Evolutionary conservation across 2,113 vertebrate genomes (phyloP).

Genomic region (Tachuris rubrigastra): DNA sequence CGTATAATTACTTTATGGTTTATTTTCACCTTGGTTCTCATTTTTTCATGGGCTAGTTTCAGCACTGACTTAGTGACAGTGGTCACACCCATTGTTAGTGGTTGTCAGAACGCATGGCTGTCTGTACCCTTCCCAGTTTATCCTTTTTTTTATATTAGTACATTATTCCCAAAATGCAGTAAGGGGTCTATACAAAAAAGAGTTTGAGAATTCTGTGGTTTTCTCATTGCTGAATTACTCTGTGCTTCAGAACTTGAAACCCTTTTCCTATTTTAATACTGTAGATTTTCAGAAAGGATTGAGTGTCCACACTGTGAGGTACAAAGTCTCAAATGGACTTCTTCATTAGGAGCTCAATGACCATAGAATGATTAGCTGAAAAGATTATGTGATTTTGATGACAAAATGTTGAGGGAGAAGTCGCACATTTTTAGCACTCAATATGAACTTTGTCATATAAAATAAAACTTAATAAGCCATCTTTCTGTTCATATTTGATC

Average conservation of each 20-base stretch:
- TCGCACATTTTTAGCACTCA: background rate
- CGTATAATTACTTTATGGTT: background rate
- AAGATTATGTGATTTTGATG: background rate
- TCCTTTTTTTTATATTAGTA: background rate
- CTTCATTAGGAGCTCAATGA: background rate
- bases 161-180: background rate
- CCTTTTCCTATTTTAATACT: background rate
- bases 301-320: background rate
- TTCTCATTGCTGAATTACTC: background rate
- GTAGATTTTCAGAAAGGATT: background rate
- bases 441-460: background rate
- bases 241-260: background rate
- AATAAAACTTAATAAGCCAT: background rate
- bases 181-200: too few relatives aligned
- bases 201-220: background rate
- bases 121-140: background rate
- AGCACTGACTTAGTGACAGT: background rate
- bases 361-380: background rate
- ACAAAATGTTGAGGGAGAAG: background rate
- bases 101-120: background rate
- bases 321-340: background rate
- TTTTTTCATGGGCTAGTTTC: background rate
- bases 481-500: background rate
- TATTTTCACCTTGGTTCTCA: background rate
- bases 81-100: rapidly evolving